phyloP scores from a whole-genome alignment of 2,888 invertebrate genomes.

The Nemapogon koenigi region DNA sequence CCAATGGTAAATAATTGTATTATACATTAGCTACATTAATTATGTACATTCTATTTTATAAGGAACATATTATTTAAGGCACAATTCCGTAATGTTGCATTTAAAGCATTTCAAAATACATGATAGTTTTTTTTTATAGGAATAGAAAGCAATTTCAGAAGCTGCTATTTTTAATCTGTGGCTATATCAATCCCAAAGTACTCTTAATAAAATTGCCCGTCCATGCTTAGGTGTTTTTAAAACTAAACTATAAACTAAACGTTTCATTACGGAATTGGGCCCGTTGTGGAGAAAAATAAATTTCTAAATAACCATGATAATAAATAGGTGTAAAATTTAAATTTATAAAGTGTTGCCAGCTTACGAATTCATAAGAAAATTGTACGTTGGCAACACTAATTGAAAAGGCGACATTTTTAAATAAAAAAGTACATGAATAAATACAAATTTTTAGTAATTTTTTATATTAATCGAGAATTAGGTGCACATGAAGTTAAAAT shows the following conservation, averaged over 20 bases:
- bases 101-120: no score
- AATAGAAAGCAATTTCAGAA: no score
- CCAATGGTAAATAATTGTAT: no score
- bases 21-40: no score
- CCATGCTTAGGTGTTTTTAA: no score
- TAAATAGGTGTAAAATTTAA: slow-evolving; percentile 34
- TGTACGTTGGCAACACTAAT: background rate
- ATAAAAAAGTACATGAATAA: background rate
- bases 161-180: no score
- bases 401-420: background rate
- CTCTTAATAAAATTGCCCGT: no score
- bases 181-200: no score
- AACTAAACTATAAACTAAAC: slow-evolving; percentile 20
- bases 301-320: slow-evolving; percentile 48
- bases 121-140: no score
- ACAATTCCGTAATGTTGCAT: no score
- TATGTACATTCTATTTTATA: no score
- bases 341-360: background rate
- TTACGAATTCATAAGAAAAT: background rate
- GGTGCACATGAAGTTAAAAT: slow-evolving; percentile 18
- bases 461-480: slow-evolving; percentile 4
- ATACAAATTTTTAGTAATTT: slow-evolving; percentile 3
- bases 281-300: slow-evolving; percentile 35
- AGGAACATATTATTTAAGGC: no score
- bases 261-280: slow-evolving; percentile 39